Percentiles rank a stretch among this genome's conserved stretches.
phyloP scores from a whole-genome alignment of 2,797 vertebrate species.

The Takifugu rubripes region DNA sequence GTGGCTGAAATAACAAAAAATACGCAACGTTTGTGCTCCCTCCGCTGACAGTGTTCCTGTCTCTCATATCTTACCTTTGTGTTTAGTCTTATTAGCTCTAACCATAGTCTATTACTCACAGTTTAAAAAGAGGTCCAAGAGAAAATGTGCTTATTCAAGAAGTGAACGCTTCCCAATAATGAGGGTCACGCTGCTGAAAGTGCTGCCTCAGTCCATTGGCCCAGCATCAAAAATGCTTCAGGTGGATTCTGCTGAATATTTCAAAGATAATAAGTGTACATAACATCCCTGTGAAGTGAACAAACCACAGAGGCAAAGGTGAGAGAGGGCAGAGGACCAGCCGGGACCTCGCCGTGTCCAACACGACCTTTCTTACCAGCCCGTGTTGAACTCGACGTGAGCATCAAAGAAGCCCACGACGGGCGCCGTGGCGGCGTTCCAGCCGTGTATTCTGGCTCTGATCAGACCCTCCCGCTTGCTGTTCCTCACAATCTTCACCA shows the following conservation, averaged over 20 bases:
- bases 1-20: constrained; percentile 38
- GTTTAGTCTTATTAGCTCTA: background rate
- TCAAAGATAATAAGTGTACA: constrained; percentile 34
- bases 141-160: constrained; percentile 42
- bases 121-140: constrained; percentile 37
- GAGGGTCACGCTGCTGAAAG: constrained; percentile 40
- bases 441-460: constrained; percentile 93
- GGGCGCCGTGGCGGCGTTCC: constrained; percentile 90
- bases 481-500: constrained; percentile 96
- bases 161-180: constrained; percentile 49
- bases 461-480: constrained; percentile 92
- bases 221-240: constrained; percentile 32
- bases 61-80: background rate
- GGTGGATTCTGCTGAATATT: constrained; percentile 31
- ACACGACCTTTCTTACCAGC: constrained; percentile 82
- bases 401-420: constrained; percentile 96
- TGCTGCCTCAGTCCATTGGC: constrained; percentile 45
- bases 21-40: constrained; percentile 33
- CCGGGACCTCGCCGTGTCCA: constrained; percentile 28
- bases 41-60: constrained; percentile 37
- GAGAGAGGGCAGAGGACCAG: constrained; percentile 24
- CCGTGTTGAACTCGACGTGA: constrained; percentile 95
- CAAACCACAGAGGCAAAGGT: constrained; percentile 33
- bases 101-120: constrained; percentile 14
- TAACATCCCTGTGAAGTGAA: constrained; percentile 25